Evolutionary conservation across 2,888 invertebrate species (phyloP).

Genomic region (Chrysopilus asiliformis): DNA sequence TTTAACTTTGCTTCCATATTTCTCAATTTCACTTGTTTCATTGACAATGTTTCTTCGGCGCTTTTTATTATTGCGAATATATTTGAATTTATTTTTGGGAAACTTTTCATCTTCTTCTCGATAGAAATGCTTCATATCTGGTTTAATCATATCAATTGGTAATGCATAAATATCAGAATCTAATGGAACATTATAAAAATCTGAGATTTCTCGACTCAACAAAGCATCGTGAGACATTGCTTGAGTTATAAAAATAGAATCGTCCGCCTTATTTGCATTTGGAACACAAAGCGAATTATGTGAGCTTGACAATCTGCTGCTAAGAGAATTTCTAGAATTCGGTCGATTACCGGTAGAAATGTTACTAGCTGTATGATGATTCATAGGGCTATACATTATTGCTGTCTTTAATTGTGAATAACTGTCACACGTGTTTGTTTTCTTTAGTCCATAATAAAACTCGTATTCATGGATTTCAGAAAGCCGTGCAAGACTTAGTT

Average conservation of each 20-base stretch:
- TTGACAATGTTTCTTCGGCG: constrained; percentile 31
- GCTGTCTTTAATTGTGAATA: constrained; percentile 22
- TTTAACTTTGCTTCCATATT: constrained; percentile 13
- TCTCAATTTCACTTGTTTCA: constrained; percentile 19
- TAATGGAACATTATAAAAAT: constrained; percentile 78
- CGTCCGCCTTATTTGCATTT: constrained; percentile 61
- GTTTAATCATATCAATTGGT: constrained; percentile 66
- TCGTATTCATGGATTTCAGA: constrained; percentile 35
- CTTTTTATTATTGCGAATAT: constrained; percentile 27
- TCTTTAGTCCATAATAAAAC: constrained; percentile 30
- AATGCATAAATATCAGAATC: constrained; percentile 81
- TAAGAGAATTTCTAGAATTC: constrained; percentile 61
- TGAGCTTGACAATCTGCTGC: constrained; percentile 68
- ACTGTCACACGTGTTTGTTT: constrained; percentile 20
- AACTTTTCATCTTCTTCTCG: constrained; percentile 2
- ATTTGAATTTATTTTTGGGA: constrained; percentile 21
- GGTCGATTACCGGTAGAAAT: constrained; percentile 44
- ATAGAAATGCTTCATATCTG: constrained; percentile 26
- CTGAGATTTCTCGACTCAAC: constrained; percentile 62
- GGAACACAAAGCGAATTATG: constrained; percentile 65
- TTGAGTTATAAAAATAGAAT: constrained; percentile 76
- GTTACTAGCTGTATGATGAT: constrained; percentile 24
- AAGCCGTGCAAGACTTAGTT: constrained; percentile 24
- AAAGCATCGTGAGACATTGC: constrained; percentile 79
- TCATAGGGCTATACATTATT: constrained; percentile 30